These are phyloP conservation scores for Xiphophorus maculatus DNA, from an alignment of 2,113 vertebrate species.

Conservation along the genomic window DNA sequence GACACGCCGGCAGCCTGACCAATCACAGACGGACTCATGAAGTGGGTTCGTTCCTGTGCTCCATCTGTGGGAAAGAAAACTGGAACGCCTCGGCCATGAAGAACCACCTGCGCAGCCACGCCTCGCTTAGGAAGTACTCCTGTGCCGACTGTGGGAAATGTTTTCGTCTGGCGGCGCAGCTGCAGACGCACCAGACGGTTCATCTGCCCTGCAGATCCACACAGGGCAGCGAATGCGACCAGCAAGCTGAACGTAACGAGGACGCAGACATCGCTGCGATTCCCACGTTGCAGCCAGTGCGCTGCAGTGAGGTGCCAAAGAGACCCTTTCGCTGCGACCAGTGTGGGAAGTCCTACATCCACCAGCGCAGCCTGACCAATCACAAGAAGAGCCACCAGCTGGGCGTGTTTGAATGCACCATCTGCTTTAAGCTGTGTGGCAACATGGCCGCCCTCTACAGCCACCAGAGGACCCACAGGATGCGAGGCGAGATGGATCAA, in stretches of 20 bases:
- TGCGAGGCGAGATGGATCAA: slow-evolving; percentile 46
- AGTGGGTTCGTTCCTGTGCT: slow-evolving; percentile 84
- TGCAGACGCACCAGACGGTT: slow-evolving; percentile 76
- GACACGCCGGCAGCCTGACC: slow-evolving; percentile 87
- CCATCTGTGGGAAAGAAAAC: slow-evolving; percentile 81
- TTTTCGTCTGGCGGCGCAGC: slow-evolving; percentile 78
- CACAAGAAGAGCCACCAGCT: slow-evolving; percentile 89
- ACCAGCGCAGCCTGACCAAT: slow-evolving; percentile 89
- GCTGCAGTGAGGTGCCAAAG: slow-evolving; percentile 55
- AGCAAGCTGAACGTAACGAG: slow-evolving; percentile 36
- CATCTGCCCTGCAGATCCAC: slow-evolving; percentile 60
- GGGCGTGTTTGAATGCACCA: slow-evolving; percentile 85
- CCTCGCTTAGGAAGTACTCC: slow-evolving; percentile 76
- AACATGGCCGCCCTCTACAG: slow-evolving; percentile 89
- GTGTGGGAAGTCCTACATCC: slow-evolving; percentile 88
- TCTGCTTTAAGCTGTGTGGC: slow-evolving; percentile 87
- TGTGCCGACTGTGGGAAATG: slow-evolving; percentile 78
- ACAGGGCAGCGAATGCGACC: slow-evolving; percentile 47
- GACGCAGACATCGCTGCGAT: slow-evolving; percentile 10
- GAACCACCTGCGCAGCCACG: slow-evolving; percentile 81
- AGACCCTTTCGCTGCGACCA: slow-evolving; percentile 82
- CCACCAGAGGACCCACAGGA: slow-evolving; percentile 86
- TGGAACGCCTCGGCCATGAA: slow-evolving; percentile 81
- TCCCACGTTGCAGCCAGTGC: slow-evolving; percentile 46
- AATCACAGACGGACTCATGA: slow-evolving; percentile 88